Base-by-base conservation (phyloP, 2,113 vertebrate species). In the Andinoacara biseriatus region DNA sequence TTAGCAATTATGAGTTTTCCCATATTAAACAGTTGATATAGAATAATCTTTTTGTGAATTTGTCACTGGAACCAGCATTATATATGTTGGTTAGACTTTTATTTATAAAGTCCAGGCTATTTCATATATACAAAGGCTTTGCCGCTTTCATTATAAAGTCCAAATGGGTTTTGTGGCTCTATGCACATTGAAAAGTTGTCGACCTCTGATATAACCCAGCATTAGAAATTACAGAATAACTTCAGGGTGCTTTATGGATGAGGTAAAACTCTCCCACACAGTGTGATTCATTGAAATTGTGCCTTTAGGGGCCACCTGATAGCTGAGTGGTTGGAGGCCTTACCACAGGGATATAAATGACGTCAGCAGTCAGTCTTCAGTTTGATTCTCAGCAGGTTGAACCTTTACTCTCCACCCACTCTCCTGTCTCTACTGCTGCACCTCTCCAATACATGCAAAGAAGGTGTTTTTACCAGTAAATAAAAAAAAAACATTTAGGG, bases 171-270 rank as follows among this genome's bases (percentile, higher is more conserved):
- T 72, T 72, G 67, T 54, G 46, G 67, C 26, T 72, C 26, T 26
- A 31, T 72, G 65, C 26, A 9, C 46, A 54, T 54, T 33, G 46
- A 54, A 33, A 54, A 9, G 26, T 72, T 54, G 52, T 31, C 11
- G 24, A 54, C 67, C 46, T 54, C 26, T 72, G 46, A 54, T 72
- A 72, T 72, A 72, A 72, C 43, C 67, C 52, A 72, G 46, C 18
- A 54, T 72, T 49, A n/a, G 38, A 60, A 46, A 76, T 78, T 58
- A 52, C 8, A 78, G 15, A 78, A 52, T 78, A 10, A 58, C 40
- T 33, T 61, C 40, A 61, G 58, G 58, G 65, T 72, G 58, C 56
- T 76, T 40, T 26, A 58, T 59, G 56, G 58, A 31, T 59, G 38
- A 59, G 38, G 35, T 54, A 60, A 76, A 49, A 13, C 67, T 54